Evolutionary conservation across 2,888 invertebrate genomes (phyloP).

Genomic region (Pheosia gnoma): DNA sequence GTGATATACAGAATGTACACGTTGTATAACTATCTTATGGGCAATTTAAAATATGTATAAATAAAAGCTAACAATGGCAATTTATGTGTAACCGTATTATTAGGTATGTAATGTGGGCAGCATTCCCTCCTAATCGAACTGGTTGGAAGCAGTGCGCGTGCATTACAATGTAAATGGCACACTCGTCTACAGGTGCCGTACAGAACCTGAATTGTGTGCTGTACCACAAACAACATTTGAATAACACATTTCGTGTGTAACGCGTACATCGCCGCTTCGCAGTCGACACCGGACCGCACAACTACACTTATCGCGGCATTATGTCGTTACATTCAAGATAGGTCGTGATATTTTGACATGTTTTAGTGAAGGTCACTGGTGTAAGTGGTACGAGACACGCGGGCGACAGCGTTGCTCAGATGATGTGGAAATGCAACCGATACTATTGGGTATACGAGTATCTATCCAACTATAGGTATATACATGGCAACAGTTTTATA

Average conservation of each 20-base stretch:
- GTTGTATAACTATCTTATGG: background rate
- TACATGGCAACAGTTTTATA: conserved; percentile 2
- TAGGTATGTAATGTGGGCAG: conserved; percentile 57
- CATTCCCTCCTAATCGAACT: conserved; percentile 79
- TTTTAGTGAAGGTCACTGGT: conserved; percentile 64
- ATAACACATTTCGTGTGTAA: conserved; percentile 52
- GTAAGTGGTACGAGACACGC: conserved; percentile 71
- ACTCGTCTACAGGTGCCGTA: conserved; percentile 76
- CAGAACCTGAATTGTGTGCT: conserved; percentile 67
- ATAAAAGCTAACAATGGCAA: conserved; percentile 35
- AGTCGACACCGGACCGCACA: conserved; percentile 14
- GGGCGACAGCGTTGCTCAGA: conserved; percentile 67
- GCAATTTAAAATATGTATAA: background rate
- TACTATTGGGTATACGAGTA: conserved; percentile 36
- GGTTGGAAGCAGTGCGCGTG: conserved; percentile 72
- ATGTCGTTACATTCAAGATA: conserved; percentile 31
- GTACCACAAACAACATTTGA: conserved; percentile 49
- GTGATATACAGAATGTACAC: background rate
- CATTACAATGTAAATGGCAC: conserved; percentile 82
- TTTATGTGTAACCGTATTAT: conserved; percentile 34
- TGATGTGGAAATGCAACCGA: conserved; percentile 63
- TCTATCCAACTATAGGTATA: conserved; percentile 6
- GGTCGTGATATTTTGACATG: conserved; percentile 50
- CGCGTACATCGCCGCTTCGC: conserved; percentile 53
- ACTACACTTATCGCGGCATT: conserved; percentile 37